Evolutionary conservation across 2,888 invertebrate species (phyloP), one percentile per base, ranked within the genome.

Genomic region (Ceraclea dissimilis): DNA sequence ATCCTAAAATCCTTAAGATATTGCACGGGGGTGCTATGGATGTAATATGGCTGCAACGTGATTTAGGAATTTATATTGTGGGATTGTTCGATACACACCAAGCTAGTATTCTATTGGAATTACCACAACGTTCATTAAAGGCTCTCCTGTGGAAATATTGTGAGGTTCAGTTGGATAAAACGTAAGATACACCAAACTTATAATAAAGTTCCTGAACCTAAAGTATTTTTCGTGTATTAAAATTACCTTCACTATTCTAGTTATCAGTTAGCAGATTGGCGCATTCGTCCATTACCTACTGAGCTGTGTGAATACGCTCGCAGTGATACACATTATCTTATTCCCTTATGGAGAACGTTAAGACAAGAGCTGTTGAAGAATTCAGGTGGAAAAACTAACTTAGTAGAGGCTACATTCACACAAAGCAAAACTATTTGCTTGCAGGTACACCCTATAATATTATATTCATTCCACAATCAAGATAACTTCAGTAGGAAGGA

Each of bases 51-150:
- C 74, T 99, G 26, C 99, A 99, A 70, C 79, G 94, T 16, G 99
- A 99, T 78, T 84, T 98, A 55, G 90, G 94, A 0, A 69, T 99
- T 1, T 99, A 99, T 69, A 74, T 99, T 2, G 96, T 99, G 1
- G 96, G 97, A 63, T 82, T 99, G 85, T 97, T 99, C 69, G 99
- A 99, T 71, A 99, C 98, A 0, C 85, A 92, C 67, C 86, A 89
- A 68, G 97, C 96, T 0, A 86, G 93, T 0, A 83, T 86, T 62
- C 76, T 82, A 2, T 76, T 98, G 1, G 80, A 82, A 20, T 77
- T 88, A 60, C 75, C 84, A 0, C 81, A 84, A 16, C 75, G 87
- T 1, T 92, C 93, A 2, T 74, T 93, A 51, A 86, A 90, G 0
- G 85, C 85, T 69, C 75, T 99, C 34, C 76, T 98, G 33, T 78